A percentile compares a stretch with the other conserved stretches of the same genome.
These are phyloP conservation scores for Stictonetta naevosa DNA, from an alignment of 2,113 vertebrate genomes.

Conservation along the genomic window DNA sequence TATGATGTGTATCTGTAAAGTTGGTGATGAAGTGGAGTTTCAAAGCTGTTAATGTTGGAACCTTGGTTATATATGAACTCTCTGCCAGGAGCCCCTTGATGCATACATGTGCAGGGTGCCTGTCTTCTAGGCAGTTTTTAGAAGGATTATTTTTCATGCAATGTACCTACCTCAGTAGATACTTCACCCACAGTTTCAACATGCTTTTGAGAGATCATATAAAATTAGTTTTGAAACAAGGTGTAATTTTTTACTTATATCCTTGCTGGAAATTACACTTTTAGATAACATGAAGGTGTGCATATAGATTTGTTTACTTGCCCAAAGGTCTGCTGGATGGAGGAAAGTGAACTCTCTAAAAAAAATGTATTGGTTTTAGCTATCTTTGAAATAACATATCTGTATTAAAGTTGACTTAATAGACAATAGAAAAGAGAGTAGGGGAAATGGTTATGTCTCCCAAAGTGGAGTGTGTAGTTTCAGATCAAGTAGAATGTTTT, in stretches of 20 bases:
- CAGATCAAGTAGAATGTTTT: not conserved
- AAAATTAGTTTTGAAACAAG: not conserved
- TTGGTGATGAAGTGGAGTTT: not conserved
- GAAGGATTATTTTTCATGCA: not conserved
- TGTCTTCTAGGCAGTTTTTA: not conserved
- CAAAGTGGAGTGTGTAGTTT: not conserved
- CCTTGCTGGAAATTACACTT: not conserved
- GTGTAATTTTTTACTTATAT: not conserved
- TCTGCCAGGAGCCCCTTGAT: not conserved
- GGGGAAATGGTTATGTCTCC: accelerated
- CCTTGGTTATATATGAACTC: not conserved
- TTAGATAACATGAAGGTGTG: not conserved
- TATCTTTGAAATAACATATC: not conserved
- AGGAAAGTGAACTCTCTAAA: not conserved
- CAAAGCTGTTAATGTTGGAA: not conserved
- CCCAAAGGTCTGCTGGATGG: not conserved
- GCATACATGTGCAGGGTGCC: not conserved
- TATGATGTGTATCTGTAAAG: not conserved
- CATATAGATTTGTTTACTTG: not conserved
- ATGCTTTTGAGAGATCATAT: not conserved
- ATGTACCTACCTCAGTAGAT: not conserved
- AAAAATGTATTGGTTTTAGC: not conserved
- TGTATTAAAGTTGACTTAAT: not conserved
- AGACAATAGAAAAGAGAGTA: not conserved
- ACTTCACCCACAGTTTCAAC: not conserved